These are phyloP conservation scores for Paratrypauchen microcephalus DNA, from an alignment of 2,797 vertebrate genomes.

Conservation along the genomic window DNA sequence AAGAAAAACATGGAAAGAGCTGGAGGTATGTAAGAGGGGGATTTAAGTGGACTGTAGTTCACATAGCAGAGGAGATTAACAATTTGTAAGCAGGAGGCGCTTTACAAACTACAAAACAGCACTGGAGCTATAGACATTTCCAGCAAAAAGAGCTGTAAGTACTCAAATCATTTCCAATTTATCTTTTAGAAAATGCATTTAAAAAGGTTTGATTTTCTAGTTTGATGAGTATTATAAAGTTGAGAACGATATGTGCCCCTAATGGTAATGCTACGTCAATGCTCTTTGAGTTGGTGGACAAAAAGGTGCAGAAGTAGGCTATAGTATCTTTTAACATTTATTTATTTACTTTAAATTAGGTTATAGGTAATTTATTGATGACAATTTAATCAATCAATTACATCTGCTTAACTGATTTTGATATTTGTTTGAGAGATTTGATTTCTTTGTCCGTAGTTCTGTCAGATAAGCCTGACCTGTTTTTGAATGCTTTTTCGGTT, in stretches of 20 bases:
- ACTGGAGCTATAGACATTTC: conserved; percentile 30
- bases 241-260: not conserved
- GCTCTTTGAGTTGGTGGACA: not conserved
- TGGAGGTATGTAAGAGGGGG: conserved; percentile 70
- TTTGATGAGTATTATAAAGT: not conserved
- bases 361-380: not conserved
- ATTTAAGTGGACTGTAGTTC: conserved; percentile 66
- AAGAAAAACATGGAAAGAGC: conserved; percentile 63
- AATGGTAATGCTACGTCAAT: not conserved
- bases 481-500: not conserved
- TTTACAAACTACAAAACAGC: conserved; percentile 46
- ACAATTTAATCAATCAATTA: not conserved
- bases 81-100: conserved; percentile 51
- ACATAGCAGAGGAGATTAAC: conserved; percentile 77
- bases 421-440: not conserved
- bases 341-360: not conserved
- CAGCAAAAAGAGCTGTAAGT: conserved; percentile 43
- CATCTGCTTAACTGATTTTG: not conserved
- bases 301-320: not conserved
- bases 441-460: not conserved
- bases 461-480: not conserved
- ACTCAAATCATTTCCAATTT: conserved; percentile 30
- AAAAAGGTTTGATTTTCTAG: not conserved
- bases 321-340: not conserved
- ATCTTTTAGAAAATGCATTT: not conserved